phyloP scores from a whole-genome alignment of 2,888 invertebrate genomes.

The Argynnis bischoffii region DNA sequence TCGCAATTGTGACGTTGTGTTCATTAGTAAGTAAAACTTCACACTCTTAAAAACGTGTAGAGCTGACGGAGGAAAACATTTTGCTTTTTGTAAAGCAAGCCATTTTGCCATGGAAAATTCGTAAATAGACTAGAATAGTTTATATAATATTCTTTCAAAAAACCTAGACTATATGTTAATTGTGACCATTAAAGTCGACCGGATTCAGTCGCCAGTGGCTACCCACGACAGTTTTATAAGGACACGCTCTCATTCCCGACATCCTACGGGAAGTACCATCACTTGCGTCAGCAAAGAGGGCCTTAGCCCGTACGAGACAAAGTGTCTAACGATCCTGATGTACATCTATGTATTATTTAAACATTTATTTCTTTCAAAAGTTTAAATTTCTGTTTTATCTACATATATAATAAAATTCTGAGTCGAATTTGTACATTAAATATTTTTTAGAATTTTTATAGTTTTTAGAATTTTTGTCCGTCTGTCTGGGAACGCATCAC shows the following conservation, averaged over 20 bases:
- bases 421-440: too few species aligned
- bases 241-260: constrained; percentile 80
- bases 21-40: too few species aligned
- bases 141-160: constrained; percentile 26
- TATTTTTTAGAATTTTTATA: too few species aligned
- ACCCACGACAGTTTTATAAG: constrained; percentile 66
- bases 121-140: too few species aligned
- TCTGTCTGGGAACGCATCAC: too few species aligned
- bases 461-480: too few species aligned
- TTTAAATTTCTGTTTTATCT: neutral
- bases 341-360: constrained; percentile 25
- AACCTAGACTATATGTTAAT: constrained; percentile 38
- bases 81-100: too few species aligned
- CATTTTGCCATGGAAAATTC: too few species aligned
- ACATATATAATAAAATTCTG: too few species aligned
- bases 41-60: too few species aligned
- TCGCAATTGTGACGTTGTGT: too few species aligned
- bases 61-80: too few species aligned
- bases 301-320: constrained; percentile 70
- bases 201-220: constrained; percentile 41
- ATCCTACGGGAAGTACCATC: constrained; percentile 76
- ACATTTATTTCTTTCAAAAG: neutral
- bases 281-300: constrained; percentile 74
- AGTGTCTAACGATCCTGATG: constrained; percentile 62
- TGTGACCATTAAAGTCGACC: constrained; percentile 41